A percentile compares a stretch with the other conserved stretches of the same genome.
Evolutionary conservation across 2,888 invertebrate genomes (phyloP).

Genomic region (Merodon equestris): DNA sequence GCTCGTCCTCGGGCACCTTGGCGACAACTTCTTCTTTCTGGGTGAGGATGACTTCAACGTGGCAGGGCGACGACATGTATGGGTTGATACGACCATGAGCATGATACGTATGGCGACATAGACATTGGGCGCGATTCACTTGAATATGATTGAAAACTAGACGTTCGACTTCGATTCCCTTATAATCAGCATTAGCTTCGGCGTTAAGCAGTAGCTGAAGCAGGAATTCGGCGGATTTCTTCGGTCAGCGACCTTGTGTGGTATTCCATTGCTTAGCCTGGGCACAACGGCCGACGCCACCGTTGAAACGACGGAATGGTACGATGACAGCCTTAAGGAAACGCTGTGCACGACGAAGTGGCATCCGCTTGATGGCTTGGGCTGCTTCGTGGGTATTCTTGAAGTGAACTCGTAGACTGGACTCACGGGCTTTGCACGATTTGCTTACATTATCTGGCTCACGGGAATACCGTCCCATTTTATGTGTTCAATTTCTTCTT

Average conservation of each 20-base stretch:
- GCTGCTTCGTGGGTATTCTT: conserved; percentile 99
- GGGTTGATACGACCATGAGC: conserved; percentile 99
- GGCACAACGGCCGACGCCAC: conserved; percentile 97
- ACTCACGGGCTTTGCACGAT: conserved; percentile 99
- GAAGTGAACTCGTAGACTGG: conserved; percentile 98
- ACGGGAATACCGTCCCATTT: conserved; percentile 96
- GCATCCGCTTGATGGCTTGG: conserved; percentile 96
- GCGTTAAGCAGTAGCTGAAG: conserved; percentile 98
- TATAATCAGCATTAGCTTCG: conserved; percentile 98
- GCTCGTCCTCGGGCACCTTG: conserved; percentile 90
- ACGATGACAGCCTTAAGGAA: conserved; percentile 98
- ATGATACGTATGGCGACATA: conserved; percentile 98
- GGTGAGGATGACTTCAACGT: conserved; percentile 97
- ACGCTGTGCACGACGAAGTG: conserved; percentile 94
- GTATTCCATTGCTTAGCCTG: conserved; percentile 97
- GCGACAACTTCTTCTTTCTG: conserved; percentile 97
- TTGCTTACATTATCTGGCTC: conserved; percentile 98
- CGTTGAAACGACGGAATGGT: conserved; percentile 97
- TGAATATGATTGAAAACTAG: conserved; percentile 98
- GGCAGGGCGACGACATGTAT: conserved; percentile 99
- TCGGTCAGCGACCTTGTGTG: conserved; percentile 99
- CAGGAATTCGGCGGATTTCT: conserved; percentile 99
- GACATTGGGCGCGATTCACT: conserved; percentile 96
- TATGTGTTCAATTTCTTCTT: conserved; percentile 77
- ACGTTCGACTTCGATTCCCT: conserved; percentile 97